Base-by-base conservation (phyloP, 2,113 vertebrate genomes). In the Chunga burmeisteri region DNA sequence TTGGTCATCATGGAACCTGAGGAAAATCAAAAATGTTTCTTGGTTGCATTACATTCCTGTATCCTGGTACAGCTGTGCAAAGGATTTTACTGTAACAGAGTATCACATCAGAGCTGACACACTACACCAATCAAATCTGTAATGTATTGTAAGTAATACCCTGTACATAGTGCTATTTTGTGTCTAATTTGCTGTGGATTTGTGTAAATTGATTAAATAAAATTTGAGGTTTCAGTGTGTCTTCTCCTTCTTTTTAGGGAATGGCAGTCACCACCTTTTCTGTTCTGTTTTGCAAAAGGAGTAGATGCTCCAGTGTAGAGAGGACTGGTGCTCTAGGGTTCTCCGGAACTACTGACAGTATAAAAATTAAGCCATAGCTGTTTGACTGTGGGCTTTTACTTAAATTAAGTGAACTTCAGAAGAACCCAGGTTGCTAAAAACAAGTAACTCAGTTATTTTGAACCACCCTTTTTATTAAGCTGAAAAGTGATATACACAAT, bases 191-290 rank as follows among this genome's bases (percentile, higher is more conserved):
- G 95, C 94, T 97, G 95, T 98, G 97, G 96, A 96, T 88, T 96
- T 95, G 91, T 96, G 96, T 97, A 97, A 95, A 97, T 96, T 95
- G 96, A 97, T 95, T 88, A 97, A 98, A 98, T 98, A 98, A 98
- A 98, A 98, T 78, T 72, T 94, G 81, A 95, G 62, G 75, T 97
- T 98, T 97, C 94, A 74, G 19, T 75, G 32, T 59, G 72, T 17
- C 38, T 88, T 75, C 83, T 79, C 29, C 27, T 65, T 50, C 18
- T 62, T 81, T 55, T 52, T n/a, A 79, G 34, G 7, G 30, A 72
- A 55, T 5, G 17, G 27, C 30, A 10, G 9, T 50, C 11, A 56
- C 18, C 5, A 9, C 20, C 25, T 84, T 36, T 81, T 34, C 18
- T 71, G 5, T 50, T 61, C 15, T 65, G 36, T 59, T 70, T 70